Percentiles rank a stretch among this genome's conserved stretches.
Evolutionary conservation across 64 coral and sea anemone species (phyloP).

Genomic region (Astreopora myriophthalma): DNA sequence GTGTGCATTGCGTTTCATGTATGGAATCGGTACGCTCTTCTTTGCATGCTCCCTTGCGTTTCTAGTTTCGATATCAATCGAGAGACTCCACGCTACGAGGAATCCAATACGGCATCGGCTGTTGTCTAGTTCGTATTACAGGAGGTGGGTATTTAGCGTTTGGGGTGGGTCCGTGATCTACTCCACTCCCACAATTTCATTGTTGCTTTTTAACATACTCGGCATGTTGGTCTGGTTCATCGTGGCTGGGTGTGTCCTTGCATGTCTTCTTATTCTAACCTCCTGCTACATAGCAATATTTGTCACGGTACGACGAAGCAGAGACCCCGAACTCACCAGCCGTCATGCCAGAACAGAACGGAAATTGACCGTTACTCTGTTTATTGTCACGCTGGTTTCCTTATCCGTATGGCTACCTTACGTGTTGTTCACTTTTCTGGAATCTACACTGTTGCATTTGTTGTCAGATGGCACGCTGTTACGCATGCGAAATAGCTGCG

Average conservation of each 20-base stretch:
- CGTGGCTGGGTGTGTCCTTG: neutral
- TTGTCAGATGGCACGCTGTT: neutral
- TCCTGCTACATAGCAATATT: neutral
- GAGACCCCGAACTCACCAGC: neutral
- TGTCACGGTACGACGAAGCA: neutral
- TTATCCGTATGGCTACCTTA: constrained; percentile 8
- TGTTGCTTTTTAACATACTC: neutral
- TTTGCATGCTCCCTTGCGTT: constrained; percentile 10
- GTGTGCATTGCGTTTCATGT: neutral
- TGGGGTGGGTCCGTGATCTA: neutral
- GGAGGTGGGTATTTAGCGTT: neutral
- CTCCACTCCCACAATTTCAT: neutral
- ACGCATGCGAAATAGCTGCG: neutral
- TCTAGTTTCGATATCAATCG: constrained; percentile 18
- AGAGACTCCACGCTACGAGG: constrained; percentile 25
- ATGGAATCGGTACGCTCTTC: neutral
- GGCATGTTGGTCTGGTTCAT: neutral
- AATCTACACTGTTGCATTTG: neutral
- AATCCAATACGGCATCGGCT: neutral
- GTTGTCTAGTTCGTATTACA: neutral
- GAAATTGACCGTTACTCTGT: constrained; percentile 11
- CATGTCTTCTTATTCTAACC: neutral
- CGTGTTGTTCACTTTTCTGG: constrained; percentile 18
- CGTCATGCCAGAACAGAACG: neutral
- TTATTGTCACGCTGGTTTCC: constrained; percentile 11